Evolutionary conservation across 2,113 vertebrate species (phyloP), one percentile per base, ranked within the genome.

Genomic region (Cettia cetti): DNA sequence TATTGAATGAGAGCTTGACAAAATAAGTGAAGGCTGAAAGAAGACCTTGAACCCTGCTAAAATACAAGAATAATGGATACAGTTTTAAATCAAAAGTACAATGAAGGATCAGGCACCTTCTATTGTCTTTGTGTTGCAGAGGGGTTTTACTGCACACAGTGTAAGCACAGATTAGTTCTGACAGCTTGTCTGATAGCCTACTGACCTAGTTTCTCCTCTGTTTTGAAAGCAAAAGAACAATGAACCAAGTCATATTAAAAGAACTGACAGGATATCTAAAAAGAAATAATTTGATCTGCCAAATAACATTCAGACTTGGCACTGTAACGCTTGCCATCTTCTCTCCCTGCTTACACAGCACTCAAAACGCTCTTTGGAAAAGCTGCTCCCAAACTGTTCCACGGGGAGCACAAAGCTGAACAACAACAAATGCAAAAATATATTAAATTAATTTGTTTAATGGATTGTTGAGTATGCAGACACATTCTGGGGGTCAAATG

Each of bases 121-220:
- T 92, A 88, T 90, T 95, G 87, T 80, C 83, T 92, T 85, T 39
- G 69, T 72, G 82, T 50, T 87, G 85, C 92, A 70, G 24, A 89
- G 50, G 63, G 86, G 75, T 95, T 96, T 96, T 68, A 86, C 17
- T 77, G 74, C 78, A 78, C 80, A 68, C 71, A 74, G 56, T 8
- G 13, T 66, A 94, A 86, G 53, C 70, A 78, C 57, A 54, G 84
- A 96, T 97, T 94, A 95, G 79, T 93, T 90, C 92, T 83, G 90
- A 95, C 87, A 96, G 92, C 85, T 92, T 95, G 78, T 92, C 85
- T 84, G 93, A 94, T 92, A 95, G 92, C 95, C 95, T 91, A 96
- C 76, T 93, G 96, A 96, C 94, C 93, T 95, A 97, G 92, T 96
- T 96, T 96, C 85, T 90, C 35, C 45, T 76, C 56, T 88, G 79